Conservation (phyloP, 1,140 invertebrate genomes). For the Diabrotica undecimpunctata region DNA sequence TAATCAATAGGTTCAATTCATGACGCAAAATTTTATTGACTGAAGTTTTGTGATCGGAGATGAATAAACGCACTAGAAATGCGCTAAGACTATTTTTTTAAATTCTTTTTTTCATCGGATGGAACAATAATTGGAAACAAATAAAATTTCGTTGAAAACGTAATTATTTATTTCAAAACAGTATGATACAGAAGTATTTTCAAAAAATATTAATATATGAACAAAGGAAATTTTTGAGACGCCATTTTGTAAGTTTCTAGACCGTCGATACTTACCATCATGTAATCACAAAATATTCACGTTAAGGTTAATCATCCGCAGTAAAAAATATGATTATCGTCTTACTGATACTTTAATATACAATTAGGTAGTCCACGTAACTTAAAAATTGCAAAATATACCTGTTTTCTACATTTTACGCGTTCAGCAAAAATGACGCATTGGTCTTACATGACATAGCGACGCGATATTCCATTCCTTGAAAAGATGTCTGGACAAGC, state of each 20-base stretch:
- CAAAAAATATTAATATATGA: slow-evolving; percentile 14
- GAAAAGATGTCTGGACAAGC: slow-evolving; percentile 16
- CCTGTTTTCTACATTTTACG: slow-evolving; percentile 52
- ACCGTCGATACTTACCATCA: slow-evolving; percentile 56
- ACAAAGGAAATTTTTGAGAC: slow-evolving; percentile 54
- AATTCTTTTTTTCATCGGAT: no score
- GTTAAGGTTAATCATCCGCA: slow-evolving; percentile 52
- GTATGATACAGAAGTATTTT: no score
- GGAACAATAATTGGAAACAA: no score
- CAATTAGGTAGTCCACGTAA: slow-evolving; percentile 56
- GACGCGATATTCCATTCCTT: slow-evolving; percentile 39
- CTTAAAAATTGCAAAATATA: slow-evolving; percentile 49
- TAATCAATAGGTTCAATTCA: not conserved
- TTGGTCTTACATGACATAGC: slow-evolving; percentile 58
- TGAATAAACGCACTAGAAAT: not conserved
- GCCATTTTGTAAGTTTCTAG: slow-evolving; percentile 54
- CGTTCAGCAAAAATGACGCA: slow-evolving; percentile 54
- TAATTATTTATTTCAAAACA: no score
- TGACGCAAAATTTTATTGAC: slow-evolving; percentile 1
- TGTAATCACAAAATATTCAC: slow-evolving; percentile 58
- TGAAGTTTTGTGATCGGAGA: not conserved
- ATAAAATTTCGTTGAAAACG: no score
- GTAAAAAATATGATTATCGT: slow-evolving; percentile 48
- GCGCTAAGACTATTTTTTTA: not conserved
- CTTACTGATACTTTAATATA: slow-evolving; percentile 45